Evolutionary conservation across 2,113 vertebrate genomes (phyloP).

Genomic region (Pandion haliaetus): DNA sequence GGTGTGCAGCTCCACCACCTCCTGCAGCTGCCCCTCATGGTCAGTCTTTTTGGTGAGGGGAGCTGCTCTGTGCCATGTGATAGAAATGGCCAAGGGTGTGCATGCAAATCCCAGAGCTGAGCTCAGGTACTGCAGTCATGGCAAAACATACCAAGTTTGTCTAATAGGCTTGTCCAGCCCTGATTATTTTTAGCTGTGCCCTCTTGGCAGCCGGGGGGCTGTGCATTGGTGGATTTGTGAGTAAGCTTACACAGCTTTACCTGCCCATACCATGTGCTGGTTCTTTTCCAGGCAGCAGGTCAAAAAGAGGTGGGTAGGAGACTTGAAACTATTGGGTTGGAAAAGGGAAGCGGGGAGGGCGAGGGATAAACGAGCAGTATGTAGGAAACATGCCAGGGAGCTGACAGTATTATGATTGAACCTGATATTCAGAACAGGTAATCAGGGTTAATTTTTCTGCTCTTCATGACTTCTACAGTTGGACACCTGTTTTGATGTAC

Average conservation of each 20-base stretch:
- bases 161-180: background rate
- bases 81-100: background rate
- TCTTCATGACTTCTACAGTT: background rate
- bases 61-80: background rate
- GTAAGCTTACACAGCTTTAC: background rate
- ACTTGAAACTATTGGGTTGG: background rate
- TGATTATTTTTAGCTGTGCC: background rate
- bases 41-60: background rate
- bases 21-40: background rate
- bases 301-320: background rate
- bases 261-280: background rate
- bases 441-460: background rate
- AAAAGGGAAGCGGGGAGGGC: background rate
- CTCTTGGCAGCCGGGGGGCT: fast-evolving
- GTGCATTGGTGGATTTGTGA: background rate
- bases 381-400: background rate
- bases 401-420: background rate
- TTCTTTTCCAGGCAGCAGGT: background rate
- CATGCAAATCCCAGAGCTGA: background rate
- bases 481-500: background rate
- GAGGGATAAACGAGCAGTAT: background rate
- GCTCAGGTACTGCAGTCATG: background rate
- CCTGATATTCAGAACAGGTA: background rate
- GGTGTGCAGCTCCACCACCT: background rate
- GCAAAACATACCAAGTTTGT: background rate